Percentiles rank a stretch among this genome's conserved stretches.
phyloP scores from a whole-genome alignment of 2,888 invertebrate genomes.

The Adelognathus sp. region DNA sequence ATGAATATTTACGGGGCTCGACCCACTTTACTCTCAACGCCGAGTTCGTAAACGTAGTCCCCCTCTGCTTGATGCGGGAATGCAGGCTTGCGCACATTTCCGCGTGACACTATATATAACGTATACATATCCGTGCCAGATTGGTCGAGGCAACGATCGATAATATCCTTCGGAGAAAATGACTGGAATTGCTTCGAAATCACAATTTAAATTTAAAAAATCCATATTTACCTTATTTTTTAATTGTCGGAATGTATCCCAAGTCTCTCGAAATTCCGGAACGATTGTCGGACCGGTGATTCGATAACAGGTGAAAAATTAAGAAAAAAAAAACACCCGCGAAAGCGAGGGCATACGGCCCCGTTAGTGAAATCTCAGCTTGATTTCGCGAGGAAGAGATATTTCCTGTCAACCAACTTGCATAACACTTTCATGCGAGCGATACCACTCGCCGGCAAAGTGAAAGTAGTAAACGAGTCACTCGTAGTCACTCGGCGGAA shows the following conservation, averaged over 20 bases:
- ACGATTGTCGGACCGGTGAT: background rate
- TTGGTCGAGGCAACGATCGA: conserved; percentile 14
- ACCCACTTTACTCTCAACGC: background rate
- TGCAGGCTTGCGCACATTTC: conserved; percentile 21
- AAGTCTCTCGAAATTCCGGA: background rate
- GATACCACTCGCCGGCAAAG: background rate
- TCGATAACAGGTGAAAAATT: background rate
- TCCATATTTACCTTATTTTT: background rate
- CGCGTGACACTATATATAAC: background rate
- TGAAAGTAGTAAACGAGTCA: conserved; percentile 28
- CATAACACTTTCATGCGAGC: conserved; percentile 21
- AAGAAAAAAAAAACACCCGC: background rate
- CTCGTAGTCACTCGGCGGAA: background rate
- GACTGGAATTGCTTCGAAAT: background rate
- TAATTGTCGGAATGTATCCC: background rate
- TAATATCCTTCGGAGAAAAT: conserved; percentile 12
- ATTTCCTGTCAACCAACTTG: background rate
- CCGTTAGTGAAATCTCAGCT: background rate
- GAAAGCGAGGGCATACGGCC: background rate
- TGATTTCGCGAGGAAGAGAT: background rate
- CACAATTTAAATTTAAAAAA: background rate
- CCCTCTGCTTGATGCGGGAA: background rate
- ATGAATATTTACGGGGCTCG: background rate
- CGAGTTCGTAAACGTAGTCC: background rate
- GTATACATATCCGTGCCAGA: background rate